phyloP scores from a whole-genome alignment of 2,113 vertebrate genomes.

The Tragelaphus scriptus region DNA sequence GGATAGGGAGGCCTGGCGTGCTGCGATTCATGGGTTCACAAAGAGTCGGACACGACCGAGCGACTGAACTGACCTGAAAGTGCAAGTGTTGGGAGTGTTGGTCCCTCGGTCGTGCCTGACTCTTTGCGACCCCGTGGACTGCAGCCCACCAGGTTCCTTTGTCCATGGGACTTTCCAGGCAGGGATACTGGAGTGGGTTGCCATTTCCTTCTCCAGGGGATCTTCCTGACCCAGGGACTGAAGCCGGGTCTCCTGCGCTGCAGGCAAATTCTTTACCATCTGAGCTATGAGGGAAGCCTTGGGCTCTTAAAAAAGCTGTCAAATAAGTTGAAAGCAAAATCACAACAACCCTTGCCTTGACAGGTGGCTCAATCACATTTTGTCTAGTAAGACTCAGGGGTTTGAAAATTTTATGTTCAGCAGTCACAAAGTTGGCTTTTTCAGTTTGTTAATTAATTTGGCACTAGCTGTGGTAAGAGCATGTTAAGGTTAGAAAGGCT shows the following conservation, averaged over 20 bases:
- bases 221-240: neutral
- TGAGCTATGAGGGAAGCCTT: neutral
- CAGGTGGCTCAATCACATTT: neutral
- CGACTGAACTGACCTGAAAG: too few relatives aligned
- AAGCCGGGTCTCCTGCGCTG: neutral
- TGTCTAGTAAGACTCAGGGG: neutral
- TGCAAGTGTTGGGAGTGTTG: neutral
- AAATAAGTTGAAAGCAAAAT: neutral
- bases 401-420: neutral
- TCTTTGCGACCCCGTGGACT: rapidly evolving
- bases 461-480: neutral
- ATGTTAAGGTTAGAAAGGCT: neutral
- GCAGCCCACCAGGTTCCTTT: neutral
- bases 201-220: neutral
- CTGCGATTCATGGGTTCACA: too few relatives aligned
- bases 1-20: too few relatives aligned
- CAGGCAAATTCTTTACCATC: neutral
- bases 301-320: neutral
- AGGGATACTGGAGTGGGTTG: neutral
- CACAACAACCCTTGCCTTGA: neutral
- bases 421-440: neutral
- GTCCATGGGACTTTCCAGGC: neutral
- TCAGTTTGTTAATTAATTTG: neutral
- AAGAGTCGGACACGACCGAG: too few relatives aligned
- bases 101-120: too few relatives aligned